Base-by-base conservation (phyloP, 2,797 vertebrate species). In the Typhlichthys subterraneus region DNA sequence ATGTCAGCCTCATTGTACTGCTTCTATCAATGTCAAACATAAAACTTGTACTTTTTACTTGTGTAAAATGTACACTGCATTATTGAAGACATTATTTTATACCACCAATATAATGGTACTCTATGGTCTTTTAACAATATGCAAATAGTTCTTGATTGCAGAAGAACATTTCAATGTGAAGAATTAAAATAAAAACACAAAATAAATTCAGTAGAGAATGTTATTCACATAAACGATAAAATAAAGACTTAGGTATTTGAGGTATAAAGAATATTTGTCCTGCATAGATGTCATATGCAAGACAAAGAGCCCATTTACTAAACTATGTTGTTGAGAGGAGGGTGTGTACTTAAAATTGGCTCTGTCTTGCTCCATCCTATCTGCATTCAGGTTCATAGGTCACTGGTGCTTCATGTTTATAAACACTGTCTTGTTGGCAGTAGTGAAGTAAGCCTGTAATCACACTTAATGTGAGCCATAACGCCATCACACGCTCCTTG, bases 381-480 rank as follows among this genome's bases (percentile, higher is more conserved):
- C 79, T 81, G 75, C 73, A 53, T 72, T 9, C 5, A 69, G 88
- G 92, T 91, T 91, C 91, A 93, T 82, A 94, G 92, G 91, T 93
- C 92, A 90, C 66, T 62, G 29, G 53, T 49, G 69, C 61, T 86
- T 85, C 82, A 13, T 88, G 89, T 88, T 92, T 92, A 93, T 91
- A 92, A 91, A 93, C 85, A 87, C 64, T n/a, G 70, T 82, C 65
- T 67, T 71, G 65, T 70, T 10, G 2, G 76, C 76, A 75, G 79
- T 55, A 11, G 10, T 29, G 56, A 81, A 80, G 80, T 59, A 69
- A 71, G 63, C 75, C 85, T 74, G 72, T 79, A 83, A 87, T 72
- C 75, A 59, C 79, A 55, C 64, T 61, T 42, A 45, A 64, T 48
- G 66, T 77, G 72, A 82, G 45, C 65, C 73, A 64, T 57, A 64